Base-by-base conservation (phyloP, 2,797 vertebrate genomes). In the Gambusia yucatana region DNA sequence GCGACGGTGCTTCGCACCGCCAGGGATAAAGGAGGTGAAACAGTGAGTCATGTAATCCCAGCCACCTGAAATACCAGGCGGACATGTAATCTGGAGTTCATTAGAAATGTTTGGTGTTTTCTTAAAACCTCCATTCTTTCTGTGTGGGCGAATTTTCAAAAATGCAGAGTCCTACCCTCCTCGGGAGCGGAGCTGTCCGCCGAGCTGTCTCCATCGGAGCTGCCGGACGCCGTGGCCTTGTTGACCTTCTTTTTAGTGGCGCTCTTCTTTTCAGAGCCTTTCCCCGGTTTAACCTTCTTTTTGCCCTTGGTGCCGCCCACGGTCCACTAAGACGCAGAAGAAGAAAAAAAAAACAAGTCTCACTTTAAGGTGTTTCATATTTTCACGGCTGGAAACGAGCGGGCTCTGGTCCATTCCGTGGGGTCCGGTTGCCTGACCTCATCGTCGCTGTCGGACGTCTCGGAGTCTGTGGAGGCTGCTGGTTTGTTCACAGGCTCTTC, bases 381-480 rank as follows among this genome's bases (percentile, higher is more conserved):
- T 71, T 20, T 46, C 7, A 52, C 28, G 55, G 17, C n/a, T 14
- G n/a, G 48, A 43, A 43, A 41, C 3, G 0, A 33, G 28, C 17
- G 13, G 44, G 9, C 3, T 14, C 1, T 2, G 10, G 7, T 28
- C 14, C 61, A 16, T 39, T 76, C 46, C n/a, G 28, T 30, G 33
- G 36, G 55, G 36, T 28, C 75, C 1, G 46, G 30, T 20, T 28
- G 17, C 3, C 82, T 14, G 87, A 99, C 98, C 96, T 99, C 98
- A 86, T 99, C 98, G 1, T 98, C 98, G 25, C 98, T 99, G 93
- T 99, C 98, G 0, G 98, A 99, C 0, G 98, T 99, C 90, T 99
- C 98, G 0, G 98, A 99, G 94, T 99, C 98, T 47, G 98, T 97
- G 0, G 98, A 99, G 3, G 98, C 98, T 63, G 97, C 96, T 83